Evolutionary conservation across 2,113 vertebrate genomes (phyloP), one percentile per base, ranked within the genome.

Genomic region (Polyodon spathula): DNA sequence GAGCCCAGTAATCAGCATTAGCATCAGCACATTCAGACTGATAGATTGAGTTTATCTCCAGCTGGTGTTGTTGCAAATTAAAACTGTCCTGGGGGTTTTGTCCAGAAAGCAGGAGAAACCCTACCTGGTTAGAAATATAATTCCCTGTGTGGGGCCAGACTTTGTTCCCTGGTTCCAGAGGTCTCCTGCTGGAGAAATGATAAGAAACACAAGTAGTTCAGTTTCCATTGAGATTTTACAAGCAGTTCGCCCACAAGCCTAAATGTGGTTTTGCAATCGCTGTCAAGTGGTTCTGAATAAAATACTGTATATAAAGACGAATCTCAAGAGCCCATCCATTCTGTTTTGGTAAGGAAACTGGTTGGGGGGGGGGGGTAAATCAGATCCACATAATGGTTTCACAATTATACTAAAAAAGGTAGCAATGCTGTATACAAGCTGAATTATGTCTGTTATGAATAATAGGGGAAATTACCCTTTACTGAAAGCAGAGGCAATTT

Each of bases 61-160:
- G 40, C 43, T 55, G 40, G 39, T 27, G 5, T n/a, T 57, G 54
- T 12, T 46, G 8, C 44, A 46, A 46, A 46, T 46, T 2, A 46
- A 46, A 46, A 46, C 8, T 10, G 14, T 10, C 44, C 44, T 46
- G 8, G 44, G 44, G 14, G 8, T 8, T 46, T 14, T 46, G 44
- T 46, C 44, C 14, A 40, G n/a, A 11, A 5, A 58, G 40, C 44
- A 37, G 43, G 16, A 53, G 56, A 39, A 59, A 15, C 44, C 17
- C 56, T 11, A 12, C 46, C 10, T 15, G 39, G 37, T 11, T 51
- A 37, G 17, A 43, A 64, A 53, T 64, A 42, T 12, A 15, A 51
- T 51, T 58, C 62, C 54, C 42, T 58, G 14, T 51, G 56, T 63
- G 38, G 6, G 44, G 41, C 44, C 37, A 38, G 37, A 40, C 37